Conservation (phyloP, 2,888 invertebrate genomes). For the Ormyrus rosae region DNA sequence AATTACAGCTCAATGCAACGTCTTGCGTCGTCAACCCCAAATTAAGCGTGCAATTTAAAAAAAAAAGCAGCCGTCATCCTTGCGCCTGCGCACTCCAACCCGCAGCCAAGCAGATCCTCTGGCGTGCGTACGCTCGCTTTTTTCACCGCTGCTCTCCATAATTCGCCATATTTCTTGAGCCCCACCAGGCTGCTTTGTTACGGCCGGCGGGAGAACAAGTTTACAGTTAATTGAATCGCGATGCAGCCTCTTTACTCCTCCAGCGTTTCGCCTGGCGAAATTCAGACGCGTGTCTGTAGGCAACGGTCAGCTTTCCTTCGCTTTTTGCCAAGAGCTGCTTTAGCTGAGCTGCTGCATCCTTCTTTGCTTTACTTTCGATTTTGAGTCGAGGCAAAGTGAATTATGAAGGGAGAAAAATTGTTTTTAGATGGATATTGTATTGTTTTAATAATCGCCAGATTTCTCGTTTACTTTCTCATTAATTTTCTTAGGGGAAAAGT, state of each 20-base stretch:
- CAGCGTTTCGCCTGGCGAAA: conserved; percentile 33
- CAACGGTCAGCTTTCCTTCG: background rate
- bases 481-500: too few relatives aligned
- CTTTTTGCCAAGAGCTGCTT: conserved; percentile 1
- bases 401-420: too few relatives aligned
- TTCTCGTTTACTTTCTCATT: too few relatives aligned
- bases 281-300: conserved; percentile 5
- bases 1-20: too few relatives aligned
- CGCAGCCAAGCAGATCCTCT: conserved; percentile 15
- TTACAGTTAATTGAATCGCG: conserved; percentile 57
- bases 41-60: too few relatives aligned
- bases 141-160: background rate
- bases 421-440: too few relatives aligned
- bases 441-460: too few relatives aligned
- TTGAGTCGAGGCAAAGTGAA: too few relatives aligned
- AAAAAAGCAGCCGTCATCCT: too few relatives aligned
- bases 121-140: background rate
- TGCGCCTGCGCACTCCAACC: background rate
- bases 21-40: too few relatives aligned
- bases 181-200: conserved; percentile 28
- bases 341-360: background rate
- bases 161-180: conserved; percentile 9
- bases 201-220: conserved; percentile 46
- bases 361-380: conserved; percentile 7
- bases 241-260: conserved; percentile 51